phyloP scores from a whole-genome alignment of 2,888 invertebrate genomes.

The Danaus chrysippus region DNA sequence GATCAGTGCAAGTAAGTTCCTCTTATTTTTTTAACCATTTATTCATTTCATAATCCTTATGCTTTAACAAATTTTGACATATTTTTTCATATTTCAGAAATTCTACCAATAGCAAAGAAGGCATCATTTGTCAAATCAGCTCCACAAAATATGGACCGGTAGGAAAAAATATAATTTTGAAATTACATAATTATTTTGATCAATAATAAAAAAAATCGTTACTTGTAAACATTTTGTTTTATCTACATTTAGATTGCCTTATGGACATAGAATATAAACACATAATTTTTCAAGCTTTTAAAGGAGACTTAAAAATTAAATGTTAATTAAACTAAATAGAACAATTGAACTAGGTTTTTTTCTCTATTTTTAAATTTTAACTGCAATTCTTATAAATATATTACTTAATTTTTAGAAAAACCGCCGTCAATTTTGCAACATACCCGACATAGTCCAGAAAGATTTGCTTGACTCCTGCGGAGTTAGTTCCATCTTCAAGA shows the following conservation, averaged over 20 bases:
- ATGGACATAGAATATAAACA: too few relatives aligned
- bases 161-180: slow-evolving; percentile 34
- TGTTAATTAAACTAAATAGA: too few relatives aligned
- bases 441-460: slow-evolving; percentile 51
- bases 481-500: slow-evolving; percentile 41
- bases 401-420: slow-evolving; percentile 48
- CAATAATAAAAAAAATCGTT: not conserved
- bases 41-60: slow-evolving; percentile 9
- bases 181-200: not conserved
- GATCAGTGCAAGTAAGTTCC: slow-evolving; percentile 59
- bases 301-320: too few relatives aligned
- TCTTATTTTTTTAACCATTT: slow-evolving; percentile 5
- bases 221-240: too few relatives aligned
- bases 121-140: slow-evolving; percentile 58
- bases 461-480: slow-evolving; percentile 47
- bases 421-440: slow-evolving; percentile 55
- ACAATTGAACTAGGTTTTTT: not conserved
- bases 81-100: slow-evolving; percentile 39
- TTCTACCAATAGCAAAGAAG: slow-evolving; percentile 33
- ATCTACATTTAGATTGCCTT: too few relatives aligned
- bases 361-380: not conserved
- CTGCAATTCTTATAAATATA: not conserved
- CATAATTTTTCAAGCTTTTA: too few relatives aligned
- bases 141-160: slow-evolving; percentile 62
- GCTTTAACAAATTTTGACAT: not conserved